Evolutionary conservation across 2,113 vertebrate genomes (phyloP), one percentile per base, ranked within the genome.

Genomic region (Callocephalon fimbriatum): DNA sequence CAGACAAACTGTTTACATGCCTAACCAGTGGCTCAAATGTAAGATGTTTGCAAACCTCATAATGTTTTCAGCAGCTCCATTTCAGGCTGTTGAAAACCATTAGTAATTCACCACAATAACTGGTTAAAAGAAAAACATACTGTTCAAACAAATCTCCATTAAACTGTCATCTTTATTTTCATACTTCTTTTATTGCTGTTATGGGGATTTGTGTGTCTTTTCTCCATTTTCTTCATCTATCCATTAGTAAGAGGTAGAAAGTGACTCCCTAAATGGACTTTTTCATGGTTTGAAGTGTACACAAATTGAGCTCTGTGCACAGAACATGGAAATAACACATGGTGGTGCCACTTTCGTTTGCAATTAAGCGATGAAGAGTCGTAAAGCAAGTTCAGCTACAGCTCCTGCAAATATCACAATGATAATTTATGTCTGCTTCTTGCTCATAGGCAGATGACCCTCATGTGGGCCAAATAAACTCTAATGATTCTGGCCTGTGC

Each of bases 101-200:
- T 89, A 97, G 50, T 74, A 94, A 76, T 42, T 80, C 76, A 81
- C 29, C 58, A 95, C 51, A 67, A 66, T 82, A 96, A 95, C 47
- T 53, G 90, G 63, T 76, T 95, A 82, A 87, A 72, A 94, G 73
- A 79, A 95, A 96, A 96, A n/a, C 38, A 79, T 42, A 50, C 86
- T 45, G 26, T 86, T 65, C 76, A 96, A 96, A 92, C 72, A 93
- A 91, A 91, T 83, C 58, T 88, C 88, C 82, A 90, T 93, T 85
- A 89, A 91, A 90, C 62, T 75, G 51, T 90, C 88, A 58, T 90
- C 73, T 93, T 96, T 91, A 53, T 63, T 95, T 92, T 94, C 74
- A 53, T 32, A 81, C 13, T 75, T 95, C 44, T 83, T 84, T 94
- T 86, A 70, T 54, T 92, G 73, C 26, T 82, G 3, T 62, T 77